phyloP scores from a whole-genome alignment of 2,113 vertebrate species.

The Ceyx melanurus region DNA sequence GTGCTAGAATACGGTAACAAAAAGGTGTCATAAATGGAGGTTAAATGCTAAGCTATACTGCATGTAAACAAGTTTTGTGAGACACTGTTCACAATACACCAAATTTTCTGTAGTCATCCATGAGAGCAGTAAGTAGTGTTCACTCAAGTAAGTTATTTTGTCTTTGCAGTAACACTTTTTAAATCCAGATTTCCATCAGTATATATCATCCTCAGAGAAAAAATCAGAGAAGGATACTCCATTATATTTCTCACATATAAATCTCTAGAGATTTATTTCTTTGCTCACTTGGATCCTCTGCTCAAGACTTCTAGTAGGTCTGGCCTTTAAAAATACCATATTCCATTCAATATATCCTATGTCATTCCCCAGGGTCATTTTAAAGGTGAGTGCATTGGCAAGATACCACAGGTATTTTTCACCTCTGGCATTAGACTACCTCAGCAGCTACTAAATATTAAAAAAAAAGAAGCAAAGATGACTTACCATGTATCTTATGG shows the following conservation, averaged over 20 bases:
- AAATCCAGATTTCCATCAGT: neutral
- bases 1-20: neutral
- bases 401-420: neutral
- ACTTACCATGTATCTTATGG: conserved; percentile 21
- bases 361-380: neutral
- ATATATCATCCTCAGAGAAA: neutral
- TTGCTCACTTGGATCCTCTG: neutral
- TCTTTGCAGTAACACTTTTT: neutral
- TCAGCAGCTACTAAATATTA: neutral
- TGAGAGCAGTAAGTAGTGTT: neutral
- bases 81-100: neutral
- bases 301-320: neutral
- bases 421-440: neutral
- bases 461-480: neutral
- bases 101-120: neutral
- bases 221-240: neutral
- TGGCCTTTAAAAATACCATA: neutral
- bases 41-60: neutral
- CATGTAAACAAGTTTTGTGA: neutral
- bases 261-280: neutral
- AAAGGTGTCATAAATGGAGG: neutral
- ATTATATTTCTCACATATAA: neutral
- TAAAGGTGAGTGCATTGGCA: neutral
- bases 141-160: neutral
- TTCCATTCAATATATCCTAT: neutral